Conservation (phyloP, 2,113 vertebrate species). For the Crotalus tigris region DNA sequence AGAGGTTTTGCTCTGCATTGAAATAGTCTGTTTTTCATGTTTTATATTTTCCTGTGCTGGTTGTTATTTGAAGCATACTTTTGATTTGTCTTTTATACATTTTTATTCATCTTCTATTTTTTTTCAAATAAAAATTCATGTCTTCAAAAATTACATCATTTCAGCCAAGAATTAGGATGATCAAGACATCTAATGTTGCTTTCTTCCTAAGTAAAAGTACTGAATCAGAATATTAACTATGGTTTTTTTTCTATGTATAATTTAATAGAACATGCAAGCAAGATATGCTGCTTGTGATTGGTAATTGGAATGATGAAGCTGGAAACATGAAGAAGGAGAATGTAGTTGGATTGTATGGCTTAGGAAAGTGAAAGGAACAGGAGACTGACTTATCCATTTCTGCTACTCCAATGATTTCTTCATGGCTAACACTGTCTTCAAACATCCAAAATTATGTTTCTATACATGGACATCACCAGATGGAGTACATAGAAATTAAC, state of each 20-base stretch:
- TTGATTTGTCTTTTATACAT: not conserved
- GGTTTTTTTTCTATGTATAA: not conserved
- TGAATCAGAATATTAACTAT: not conserved
- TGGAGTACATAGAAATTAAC: not conserved
- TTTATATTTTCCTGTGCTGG: not conserved
- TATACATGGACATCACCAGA: not conserved
- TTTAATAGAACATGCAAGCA: not conserved
- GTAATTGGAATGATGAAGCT: not conserved
- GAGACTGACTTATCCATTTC: not conserved
- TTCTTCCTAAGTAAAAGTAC: not conserved
- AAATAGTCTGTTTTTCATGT: not conserved
- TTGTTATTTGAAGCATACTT: not conserved
- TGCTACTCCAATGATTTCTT: not conserved
- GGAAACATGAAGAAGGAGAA: not conserved
- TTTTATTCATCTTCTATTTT: not conserved
- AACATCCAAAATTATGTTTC: not conserved
- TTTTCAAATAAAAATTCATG: not conserved
- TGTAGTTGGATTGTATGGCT: not conserved
- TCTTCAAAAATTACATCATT: not conserved
- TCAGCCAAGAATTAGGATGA: not conserved
- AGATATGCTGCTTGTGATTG: not conserved
- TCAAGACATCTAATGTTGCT: not conserved
- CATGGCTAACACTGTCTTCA: not conserved
- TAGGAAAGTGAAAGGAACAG: not conserved
- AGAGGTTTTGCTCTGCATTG: not conserved